Evolutionary conservation across 2,888 invertebrate genomes (phyloP), one percentile per base, ranked within the genome.

Genomic region (Lithosia quadra): DNA sequence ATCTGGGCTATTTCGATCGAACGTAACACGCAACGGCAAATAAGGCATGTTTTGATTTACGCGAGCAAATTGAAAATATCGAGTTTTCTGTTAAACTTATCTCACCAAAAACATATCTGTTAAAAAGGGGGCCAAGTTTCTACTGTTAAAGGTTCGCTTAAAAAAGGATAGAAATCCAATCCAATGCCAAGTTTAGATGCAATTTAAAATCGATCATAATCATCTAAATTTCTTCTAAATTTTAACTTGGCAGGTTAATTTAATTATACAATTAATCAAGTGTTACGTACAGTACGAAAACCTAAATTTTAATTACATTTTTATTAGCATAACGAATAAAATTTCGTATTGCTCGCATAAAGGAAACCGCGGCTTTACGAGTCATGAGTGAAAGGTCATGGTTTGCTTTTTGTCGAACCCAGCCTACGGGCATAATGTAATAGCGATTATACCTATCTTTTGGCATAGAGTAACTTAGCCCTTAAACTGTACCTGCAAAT

Each of bases 331-430:
- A 2, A 10, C 2, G 11, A 43, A 10, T 49, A 21, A 33, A n/a
- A 49, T n/a, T n/a, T 65, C 33, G 49, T n/a, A 49, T 43, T 53
- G 53, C 18, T 53, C 65, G 65, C 53, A 22, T 22, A 59, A 65
- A 59, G 18, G 21, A 59, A 49, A 22, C 10, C 36, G n/a, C 21
- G n/a, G n/a, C 66, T 11, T 66, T 13, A 61, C 22, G n/a, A 59
- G 13, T 28, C 28, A 24, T 36, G 15, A 53, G 3, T 24, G 8
- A n/a, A 60, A 61, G 60, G 60, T 66, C 66, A 55, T n/a, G 13
- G 60, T 22, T 15, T n/a, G 65, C 59, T 66, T 66, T 66, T 60
- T 36, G 53, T 43, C 60, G 8, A 36, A 15, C 55, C 24, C 18
- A 28, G 22, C 60, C 59, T 36, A 53, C 2, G 7, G 24, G 36